Base-by-base conservation (phyloP, 2,797 vertebrate species). In the Sebastes jordani region DNA sequence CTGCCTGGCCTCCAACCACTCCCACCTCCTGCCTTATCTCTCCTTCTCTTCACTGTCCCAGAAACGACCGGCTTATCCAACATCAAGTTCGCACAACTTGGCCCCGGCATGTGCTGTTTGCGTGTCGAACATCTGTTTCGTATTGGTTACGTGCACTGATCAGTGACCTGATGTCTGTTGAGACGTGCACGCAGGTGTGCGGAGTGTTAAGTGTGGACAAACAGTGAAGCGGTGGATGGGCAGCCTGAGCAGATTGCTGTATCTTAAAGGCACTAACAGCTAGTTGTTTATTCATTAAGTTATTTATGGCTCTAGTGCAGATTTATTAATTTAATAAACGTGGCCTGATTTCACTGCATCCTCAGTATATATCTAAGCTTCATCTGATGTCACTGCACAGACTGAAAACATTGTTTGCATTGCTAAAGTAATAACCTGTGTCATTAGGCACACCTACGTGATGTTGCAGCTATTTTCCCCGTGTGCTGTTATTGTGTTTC, bases 11-110 rank as follows among this genome's bases (percentile, higher is more conserved):
- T 86, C 83, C 87, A 71, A 84, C 87, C 85, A 72, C 84, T 87
- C 85, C 84, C 83, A 87, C 87, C 80, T 80, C 69, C 54, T 64
- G 74, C 76, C 88, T 91, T 88, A 89, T 92, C 92, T 76, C 76
- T 88, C 60, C 71, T 72, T 62, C 42, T 86, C 78, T 76, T 72
- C 84, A 78, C 42, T 70, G 63, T 86, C 83, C 86, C 86, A 82
- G 86, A 86, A 83, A 81, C 0, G 2, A 52, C 29, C 11, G 7
- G 23, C 76, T 84, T 64, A 78, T 76, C 77, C 62, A n/a, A 10
- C 74, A 29, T 66, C 63, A 71, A 34, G 55, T 23, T 56, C 16
- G 8, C 22, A 4, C 6, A 61, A 9, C 56, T 62, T 13, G 29
- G 70, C 54, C 13, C 20, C 0, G 56, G 56, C 16, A 46, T 59